Evolutionary conservation across 2,888 invertebrate species (phyloP).

Genomic region (Galeopsomyia nigrocyanea): DNA sequence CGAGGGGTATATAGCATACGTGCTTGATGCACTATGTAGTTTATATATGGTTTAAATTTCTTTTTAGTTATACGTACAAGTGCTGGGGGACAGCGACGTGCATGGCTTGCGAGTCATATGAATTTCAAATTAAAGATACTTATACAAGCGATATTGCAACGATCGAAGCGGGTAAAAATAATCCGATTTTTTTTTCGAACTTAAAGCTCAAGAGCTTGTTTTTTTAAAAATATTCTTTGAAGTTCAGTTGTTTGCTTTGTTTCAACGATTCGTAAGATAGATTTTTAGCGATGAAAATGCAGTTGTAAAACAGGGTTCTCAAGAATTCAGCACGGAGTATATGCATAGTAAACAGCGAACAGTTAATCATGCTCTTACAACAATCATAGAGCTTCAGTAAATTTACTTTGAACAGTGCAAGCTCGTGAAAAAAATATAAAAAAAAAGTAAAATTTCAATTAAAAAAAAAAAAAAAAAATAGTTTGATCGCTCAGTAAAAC

Average conservation of each 20-base stretch:
- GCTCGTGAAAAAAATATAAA: conserved; percentile 31
- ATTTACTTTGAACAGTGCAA: conserved; percentile 10
- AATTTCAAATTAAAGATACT: no score
- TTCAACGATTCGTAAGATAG: conserved; percentile 40
- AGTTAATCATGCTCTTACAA: conserved; percentile 35
- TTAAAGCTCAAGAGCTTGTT: not conserved
- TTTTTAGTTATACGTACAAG: no score
- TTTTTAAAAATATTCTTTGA: conserved; percentile 7
- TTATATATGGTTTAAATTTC: no score
- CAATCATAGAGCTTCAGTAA: conserved; percentile 11
- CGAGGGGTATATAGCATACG: no score
- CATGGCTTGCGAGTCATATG: no score
- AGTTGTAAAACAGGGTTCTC: conserved; percentile 33
- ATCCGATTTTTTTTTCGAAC: no score
- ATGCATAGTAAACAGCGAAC: not conserved
- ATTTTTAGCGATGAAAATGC: conserved; percentile 18
- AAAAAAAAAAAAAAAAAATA: conserved; percentile 29
- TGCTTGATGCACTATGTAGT: no score
- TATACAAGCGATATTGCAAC: not conserved
- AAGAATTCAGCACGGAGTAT: not conserved
- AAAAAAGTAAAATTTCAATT: conserved; percentile 8
- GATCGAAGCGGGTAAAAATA: conserved; percentile 12
- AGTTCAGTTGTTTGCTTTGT: conserved; percentile 12
- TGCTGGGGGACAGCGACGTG: no score
- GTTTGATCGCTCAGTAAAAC: conserved; percentile 23